Evolutionary conservation across 2,113 vertebrate species (phyloP).

Genomic region (Thunnus maccoyii): DNA sequence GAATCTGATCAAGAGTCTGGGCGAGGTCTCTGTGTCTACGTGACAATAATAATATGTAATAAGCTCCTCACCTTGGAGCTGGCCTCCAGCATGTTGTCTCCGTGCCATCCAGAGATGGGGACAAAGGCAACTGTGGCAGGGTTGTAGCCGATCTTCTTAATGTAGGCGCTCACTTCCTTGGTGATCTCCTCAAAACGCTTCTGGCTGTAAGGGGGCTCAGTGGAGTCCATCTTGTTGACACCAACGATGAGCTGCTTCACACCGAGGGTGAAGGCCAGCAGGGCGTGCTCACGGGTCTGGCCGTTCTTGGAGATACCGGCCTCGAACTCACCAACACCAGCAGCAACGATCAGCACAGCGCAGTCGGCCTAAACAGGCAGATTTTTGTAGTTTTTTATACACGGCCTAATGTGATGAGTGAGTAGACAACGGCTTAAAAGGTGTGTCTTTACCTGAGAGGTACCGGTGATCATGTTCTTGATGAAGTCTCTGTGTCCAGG

Average conservation of each 20-base stretch:
- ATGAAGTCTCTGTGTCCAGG: conserved; percentile 90
- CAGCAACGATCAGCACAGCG: conserved; percentile 87
- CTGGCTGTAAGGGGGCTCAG: conserved; percentile 86
- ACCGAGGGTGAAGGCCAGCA: conserved; percentile 86
- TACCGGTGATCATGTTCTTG: conserved; percentile 92
- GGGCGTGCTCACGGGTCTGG: conserved; percentile 88
- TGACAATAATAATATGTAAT: too few relatives aligned
- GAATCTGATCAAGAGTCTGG: too few relatives aligned
- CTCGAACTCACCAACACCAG: conserved; percentile 87
- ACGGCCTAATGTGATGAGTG: too few relatives aligned
- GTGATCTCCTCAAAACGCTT: conserved; percentile 84
- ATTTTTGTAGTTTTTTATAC: background rate
- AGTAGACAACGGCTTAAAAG: background rate
- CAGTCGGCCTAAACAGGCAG: conserved; percentile 83
- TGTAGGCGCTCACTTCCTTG: conserved; percentile 87
- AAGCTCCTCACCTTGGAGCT: conserved; percentile 65
- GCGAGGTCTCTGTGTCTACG: too few relatives aligned
- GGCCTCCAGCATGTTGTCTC: conserved; percentile 86
- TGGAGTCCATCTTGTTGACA: conserved; percentile 89
- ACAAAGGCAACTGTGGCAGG: conserved; percentile 83
- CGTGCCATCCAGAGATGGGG: conserved; percentile 88
- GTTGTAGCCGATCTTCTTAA: conserved; percentile 89
- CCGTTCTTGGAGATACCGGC: conserved; percentile 90
- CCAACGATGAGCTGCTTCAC: conserved; percentile 88
- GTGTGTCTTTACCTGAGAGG: conserved; percentile 80